These are phyloP conservation scores for Drosophila mercatorum DNA, from an alignment of 2,888 invertebrate genomes.

Conservation along the genomic window DNA sequence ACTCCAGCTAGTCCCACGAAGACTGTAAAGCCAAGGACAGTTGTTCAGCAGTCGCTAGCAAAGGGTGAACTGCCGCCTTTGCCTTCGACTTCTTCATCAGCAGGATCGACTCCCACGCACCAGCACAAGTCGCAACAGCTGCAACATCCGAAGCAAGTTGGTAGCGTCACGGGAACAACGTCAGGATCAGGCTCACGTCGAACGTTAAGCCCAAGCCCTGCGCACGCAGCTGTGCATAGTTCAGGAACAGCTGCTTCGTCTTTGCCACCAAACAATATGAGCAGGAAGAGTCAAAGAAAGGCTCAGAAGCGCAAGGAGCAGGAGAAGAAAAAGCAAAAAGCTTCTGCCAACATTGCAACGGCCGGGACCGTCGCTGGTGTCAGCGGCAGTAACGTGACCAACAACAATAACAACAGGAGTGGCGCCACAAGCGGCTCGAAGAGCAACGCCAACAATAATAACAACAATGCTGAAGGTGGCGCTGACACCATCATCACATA, in stretches of 20 bases:
- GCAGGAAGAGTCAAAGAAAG: slow-evolving; percentile 67
- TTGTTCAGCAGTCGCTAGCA: slow-evolving; percentile 26
- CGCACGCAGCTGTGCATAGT: slow-evolving; percentile 16
- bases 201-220: background rate
- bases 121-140: slow-evolving; percentile 35
- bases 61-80: slow-evolving; percentile 40
- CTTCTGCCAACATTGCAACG: slow-evolving; percentile 29
- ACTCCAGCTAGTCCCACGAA: slow-evolving; percentile 20
- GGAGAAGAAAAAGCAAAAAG: slow-evolving; percentile 73
- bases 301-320: slow-evolving; percentile 76
- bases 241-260: slow-evolving; percentile 28
- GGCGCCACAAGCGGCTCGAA: slow-evolving; percentile 24
- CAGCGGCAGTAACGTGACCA: slow-evolving; percentile 40
- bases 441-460: slow-evolving; percentile 26
- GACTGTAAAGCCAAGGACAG: slow-evolving; percentile 10
- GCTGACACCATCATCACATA: slow-evolving; percentile 37
- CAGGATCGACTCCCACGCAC: slow-evolving; percentile 77
- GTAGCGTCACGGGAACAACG: slow-evolving; percentile 3
- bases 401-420: slow-evolving; percentile 31
- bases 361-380: slow-evolving; percentile 19
- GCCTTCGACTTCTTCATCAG: slow-evolving; percentile 62
- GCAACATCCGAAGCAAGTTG: slow-evolving; percentile 15
- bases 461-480: slow-evolving; percentile 20
- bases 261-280: slow-evolving; percentile 23
- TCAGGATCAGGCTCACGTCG: slow-evolving; percentile 1